These are phyloP conservation scores for Drosophila dunni DNA, from an alignment of 1,140 invertebrate species.

Conservation along the genomic window DNA sequence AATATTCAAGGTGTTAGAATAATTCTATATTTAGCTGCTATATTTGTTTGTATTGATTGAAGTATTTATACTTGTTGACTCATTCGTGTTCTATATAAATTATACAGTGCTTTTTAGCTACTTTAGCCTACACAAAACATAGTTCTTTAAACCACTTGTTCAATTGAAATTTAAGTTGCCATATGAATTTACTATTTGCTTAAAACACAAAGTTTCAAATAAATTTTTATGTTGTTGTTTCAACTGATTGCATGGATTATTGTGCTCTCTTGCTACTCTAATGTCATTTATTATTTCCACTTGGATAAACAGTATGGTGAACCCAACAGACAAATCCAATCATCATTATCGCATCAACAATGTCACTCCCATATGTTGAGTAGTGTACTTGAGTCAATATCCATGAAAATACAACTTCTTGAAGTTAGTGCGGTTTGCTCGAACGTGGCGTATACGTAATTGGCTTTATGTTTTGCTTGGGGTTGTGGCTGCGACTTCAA, in stretches of 20 bases:
- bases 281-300: background rate
- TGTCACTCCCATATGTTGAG: constrained; percentile 14
- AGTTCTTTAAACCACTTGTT: no score
- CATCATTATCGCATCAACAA: constrained; percentile 12
- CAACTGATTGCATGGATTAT: constrained; percentile 29
- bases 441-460: constrained; percentile 69
- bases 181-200: background rate
- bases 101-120: no score
- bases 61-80: no score
- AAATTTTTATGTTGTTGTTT: constrained; percentile 18
- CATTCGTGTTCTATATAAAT: no score
- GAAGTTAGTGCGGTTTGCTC: constrained; percentile 3
- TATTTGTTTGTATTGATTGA: no score
- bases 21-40: no score
- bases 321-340: constrained; percentile 25
- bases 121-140: no score
- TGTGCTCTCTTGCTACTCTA: background rate
- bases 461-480: constrained; percentile 43
- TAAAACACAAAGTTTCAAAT: background rate
- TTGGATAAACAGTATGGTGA: background rate
- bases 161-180: background rate
- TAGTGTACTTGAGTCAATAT: background rate
- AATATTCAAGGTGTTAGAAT: no score
- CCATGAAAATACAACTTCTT: background rate
- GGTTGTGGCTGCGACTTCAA: constrained; percentile 27